Evolutionary conservation across 2,888 invertebrate species (phyloP).

Genomic region (Lithophane ornitopus): DNA sequence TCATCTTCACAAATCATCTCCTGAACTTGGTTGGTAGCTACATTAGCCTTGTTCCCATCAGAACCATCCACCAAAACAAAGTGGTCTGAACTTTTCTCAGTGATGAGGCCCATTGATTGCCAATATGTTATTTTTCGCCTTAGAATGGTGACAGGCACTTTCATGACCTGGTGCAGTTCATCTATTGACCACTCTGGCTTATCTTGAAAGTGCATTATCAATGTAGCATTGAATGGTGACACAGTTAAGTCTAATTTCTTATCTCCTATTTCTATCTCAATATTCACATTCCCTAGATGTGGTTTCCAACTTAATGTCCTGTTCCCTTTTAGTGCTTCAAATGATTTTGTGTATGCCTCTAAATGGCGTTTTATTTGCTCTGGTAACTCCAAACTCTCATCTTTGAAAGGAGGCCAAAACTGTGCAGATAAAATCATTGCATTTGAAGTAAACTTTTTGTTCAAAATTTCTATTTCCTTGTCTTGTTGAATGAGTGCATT

Average conservation of each 20-base stretch:
- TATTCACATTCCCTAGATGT: slow-evolving; percentile 97
- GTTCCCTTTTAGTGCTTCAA: slow-evolving; percentile 97
- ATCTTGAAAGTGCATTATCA: slow-evolving; percentile 97
- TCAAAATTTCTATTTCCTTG: slow-evolving; percentile 86
- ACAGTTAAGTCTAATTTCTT: slow-evolving; percentile 95
- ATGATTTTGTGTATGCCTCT: slow-evolving; percentile 96
- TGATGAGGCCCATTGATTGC: slow-evolving; percentile 97
- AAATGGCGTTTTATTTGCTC: slow-evolving; percentile 94
- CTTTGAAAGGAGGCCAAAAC: slow-evolving; percentile 99
- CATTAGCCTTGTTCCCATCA: slow-evolving; percentile 89
- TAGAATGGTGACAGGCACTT: slow-evolving; percentile 96
- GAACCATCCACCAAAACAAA: slow-evolving; percentile 93
- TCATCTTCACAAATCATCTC: slow-evolving; percentile 96
- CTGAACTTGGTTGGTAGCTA: slow-evolving; percentile 88
- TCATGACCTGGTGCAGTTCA: slow-evolving; percentile 95
- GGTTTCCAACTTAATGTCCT: slow-evolving; percentile 98
- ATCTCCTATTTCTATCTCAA: slow-evolving; percentile 97
- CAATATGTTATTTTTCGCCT: slow-evolving; percentile 97
- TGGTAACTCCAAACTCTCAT: slow-evolving; percentile 97
- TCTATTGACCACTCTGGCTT: slow-evolving; percentile 96
- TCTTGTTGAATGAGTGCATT: slow-evolving; percentile 96
- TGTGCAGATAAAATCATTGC: slow-evolving; percentile 99
- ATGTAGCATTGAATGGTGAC: slow-evolving; percentile 97
- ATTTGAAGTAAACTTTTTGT: slow-evolving; percentile 85
- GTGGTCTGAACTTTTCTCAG: slow-evolving; percentile 94